A percentile compares a stretch with the other conserved stretches of the same genome.
Evolutionary conservation across 2,888 invertebrate genomes (phyloP).

Genomic region (Trichogramma evanescens): DNA sequence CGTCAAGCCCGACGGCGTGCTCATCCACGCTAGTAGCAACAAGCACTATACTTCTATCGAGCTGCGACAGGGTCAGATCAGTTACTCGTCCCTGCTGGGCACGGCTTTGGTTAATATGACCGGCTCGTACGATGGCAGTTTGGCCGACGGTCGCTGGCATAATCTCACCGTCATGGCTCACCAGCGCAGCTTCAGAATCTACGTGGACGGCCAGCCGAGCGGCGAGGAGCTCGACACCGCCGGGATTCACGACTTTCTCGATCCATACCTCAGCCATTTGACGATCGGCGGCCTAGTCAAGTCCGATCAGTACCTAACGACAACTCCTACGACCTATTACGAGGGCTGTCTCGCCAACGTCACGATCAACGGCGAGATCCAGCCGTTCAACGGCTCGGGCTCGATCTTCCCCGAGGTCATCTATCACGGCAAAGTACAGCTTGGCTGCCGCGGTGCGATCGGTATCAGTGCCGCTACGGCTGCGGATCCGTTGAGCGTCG

Average conservation of each 20-base stretch:
- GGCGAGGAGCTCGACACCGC: conserved; percentile 82
- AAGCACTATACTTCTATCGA: conserved; percentile 81
- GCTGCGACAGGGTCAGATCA: conserved; percentile 66
- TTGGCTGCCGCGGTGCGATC: conserved; percentile 69
- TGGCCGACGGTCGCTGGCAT: conserved; percentile 85
- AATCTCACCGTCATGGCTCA: conserved; percentile 71
- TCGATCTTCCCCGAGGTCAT: conserved; percentile 68
- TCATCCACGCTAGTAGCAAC: conserved; percentile 82
- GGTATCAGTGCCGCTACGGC: conserved; percentile 64
- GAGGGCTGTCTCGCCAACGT: conserved; percentile 88
- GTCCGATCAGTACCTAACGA: conserved; percentile 52
- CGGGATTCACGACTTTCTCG: conserved; percentile 84
- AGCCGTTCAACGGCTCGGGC: conserved; percentile 83
- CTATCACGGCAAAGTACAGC: conserved; percentile 64
- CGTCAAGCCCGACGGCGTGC: conserved; percentile 65
- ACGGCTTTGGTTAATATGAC: conserved; percentile 79
- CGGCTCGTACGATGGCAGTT: conserved; percentile 53
- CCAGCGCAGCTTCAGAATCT: conserved; percentile 63
- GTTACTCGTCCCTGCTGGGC: conserved; percentile 68
- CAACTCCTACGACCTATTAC: conserved; percentile 51
- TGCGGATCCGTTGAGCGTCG: conserved; percentile 83
- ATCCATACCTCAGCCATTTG: conserved; percentile 77
- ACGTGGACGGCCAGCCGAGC: conserved; percentile 63
- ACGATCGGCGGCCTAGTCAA: conserved; percentile 69
- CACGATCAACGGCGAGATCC: conserved; percentile 79